These are phyloP conservation scores for Carterocephalus palaemon DNA, from an alignment of 2,888 invertebrate species.

Conservation along the genomic window DNA sequence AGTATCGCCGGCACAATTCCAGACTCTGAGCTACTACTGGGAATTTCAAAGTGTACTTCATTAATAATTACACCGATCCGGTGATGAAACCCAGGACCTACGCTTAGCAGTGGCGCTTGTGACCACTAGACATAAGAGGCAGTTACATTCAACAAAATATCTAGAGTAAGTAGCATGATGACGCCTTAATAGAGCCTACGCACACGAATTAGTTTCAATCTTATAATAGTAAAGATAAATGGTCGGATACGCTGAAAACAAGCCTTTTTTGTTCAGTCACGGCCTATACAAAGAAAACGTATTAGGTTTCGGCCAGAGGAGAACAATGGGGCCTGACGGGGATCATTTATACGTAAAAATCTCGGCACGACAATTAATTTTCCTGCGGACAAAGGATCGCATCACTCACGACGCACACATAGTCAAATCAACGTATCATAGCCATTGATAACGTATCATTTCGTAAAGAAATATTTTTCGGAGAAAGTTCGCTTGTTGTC, in stretches of 20 bases:
- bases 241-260: constrained; percentile 2
- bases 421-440: constrained; percentile 13
- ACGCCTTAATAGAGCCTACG: constrained; percentile 3
- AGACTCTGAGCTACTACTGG: no score
- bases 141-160: not conserved
- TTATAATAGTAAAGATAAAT: constrained; percentile 4
- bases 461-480: no score
- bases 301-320: constrained; percentile 6
- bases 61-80: no score
- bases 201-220: constrained; percentile 4
- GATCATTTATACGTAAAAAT: constrained; percentile 21
- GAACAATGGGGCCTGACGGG: constrained; percentile 18
- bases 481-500: no score
- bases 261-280: constrained; percentile 4
- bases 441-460: constrained; percentile 13
- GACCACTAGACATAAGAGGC: no score
- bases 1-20: no score
- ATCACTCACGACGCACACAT: constrained; percentile 15
- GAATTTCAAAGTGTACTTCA: no score
- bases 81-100: no score
- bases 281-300: constrained; percentile 2
- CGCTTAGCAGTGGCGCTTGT: no score
- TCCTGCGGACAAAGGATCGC: constrained; percentile 12
- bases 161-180: not conserved
- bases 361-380: constrained; percentile 20